Base-by-base conservation (phyloP, 2,113 vertebrate species). In the Amazona vittata region DNA sequence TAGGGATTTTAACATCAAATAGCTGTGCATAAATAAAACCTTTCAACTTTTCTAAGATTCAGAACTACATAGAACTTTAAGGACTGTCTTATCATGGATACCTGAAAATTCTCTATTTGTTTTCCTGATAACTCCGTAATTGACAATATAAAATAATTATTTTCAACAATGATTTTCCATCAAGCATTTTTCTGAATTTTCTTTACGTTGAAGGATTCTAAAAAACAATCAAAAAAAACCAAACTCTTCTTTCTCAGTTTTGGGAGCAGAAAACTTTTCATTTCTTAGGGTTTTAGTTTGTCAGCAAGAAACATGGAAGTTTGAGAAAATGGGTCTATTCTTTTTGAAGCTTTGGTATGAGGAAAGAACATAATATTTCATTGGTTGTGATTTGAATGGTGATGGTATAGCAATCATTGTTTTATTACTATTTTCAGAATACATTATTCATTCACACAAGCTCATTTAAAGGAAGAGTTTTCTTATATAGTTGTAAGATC, bases 191-290 rank as follows among this genome's bases (percentile, higher is more conserved):
- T 19, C 21, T 57, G 29, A 31, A 63, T 74, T 65, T 92, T 73
- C 15, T 63, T 50, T 69, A 12, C 41, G 8, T 47, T 9, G 12
- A 91, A 94, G 3, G 6, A 63, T 68, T 59, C 12, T 44, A 25
- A 11, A 63, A 64, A 77, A 57, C 2, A n/a, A 21, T 14, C 14
- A 52, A 52, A n/a, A n/a, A n/a, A 12, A 9, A 0, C 0, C 31
- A 57, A n/a, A n/a, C 24, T 5, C 18, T 79, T 50, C 16, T 53
- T 71, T 63, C 2, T 3, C 28, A 71, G 11, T 31, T 79, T 91
- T 33, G 25, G 59, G 25, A 87, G 6, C 9, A 86, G n/a, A 78
- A 88, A 39, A 11, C 3, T 73, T 63, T 62, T 59, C 3, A 26
- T 5, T 71, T 75, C 15, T 71, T 55, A 9, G 5, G 4, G 3